Base-by-base conservation (phyloP, 92 coral and sea anemone genomes). In the Parazoanthus swiftii region DNA sequence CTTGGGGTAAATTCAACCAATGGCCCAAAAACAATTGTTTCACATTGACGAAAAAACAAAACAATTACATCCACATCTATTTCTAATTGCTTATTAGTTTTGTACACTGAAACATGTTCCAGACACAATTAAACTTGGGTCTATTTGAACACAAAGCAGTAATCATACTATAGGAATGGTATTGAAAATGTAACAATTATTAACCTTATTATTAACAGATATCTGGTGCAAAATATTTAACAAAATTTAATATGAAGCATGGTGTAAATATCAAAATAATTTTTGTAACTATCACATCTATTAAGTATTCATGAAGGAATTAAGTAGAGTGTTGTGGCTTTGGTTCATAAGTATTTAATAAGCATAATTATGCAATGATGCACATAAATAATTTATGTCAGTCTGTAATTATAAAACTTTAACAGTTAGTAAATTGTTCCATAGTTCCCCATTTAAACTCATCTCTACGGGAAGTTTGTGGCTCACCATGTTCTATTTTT, bases 261-360 rank as follows among this genome's bases (percentile, higher is more conserved):
- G 59, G 0, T 5, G 1, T 15, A 21, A 21, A 56, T 35, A 6
- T 77, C 8, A n/a, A 1, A 80, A 51, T 26, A 80, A 51, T 58
- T 56, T 16, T 80, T 56, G 58, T 56, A 33, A 80, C 11, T 6
- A 80, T 16, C 3, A 29, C 18, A 6, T 37, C 33, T 8, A 80
- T 80, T 35, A 54, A 80, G 6, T 35, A 80, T 56, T 80, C 18
- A 80, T 56, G 35, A 25, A 48, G 1, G 21, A 18, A n/a, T n/a
- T n/a, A n/a, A 43, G 87, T 16, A 36, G 15, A 84, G 5, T 84
- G 65, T 33, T 5, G 87, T 73, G 79, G 29, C 21, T 80, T 36
- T 35, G 25, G 11, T 13, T 80, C 23, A 80, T 80, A 56, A 80
- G 51, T 56, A 7, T 58, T 54, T 56, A 25, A 80, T 36, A 33